Conservation (phyloP, 1,140 invertebrate species). For the Lasioglossum baleicum region DNA sequence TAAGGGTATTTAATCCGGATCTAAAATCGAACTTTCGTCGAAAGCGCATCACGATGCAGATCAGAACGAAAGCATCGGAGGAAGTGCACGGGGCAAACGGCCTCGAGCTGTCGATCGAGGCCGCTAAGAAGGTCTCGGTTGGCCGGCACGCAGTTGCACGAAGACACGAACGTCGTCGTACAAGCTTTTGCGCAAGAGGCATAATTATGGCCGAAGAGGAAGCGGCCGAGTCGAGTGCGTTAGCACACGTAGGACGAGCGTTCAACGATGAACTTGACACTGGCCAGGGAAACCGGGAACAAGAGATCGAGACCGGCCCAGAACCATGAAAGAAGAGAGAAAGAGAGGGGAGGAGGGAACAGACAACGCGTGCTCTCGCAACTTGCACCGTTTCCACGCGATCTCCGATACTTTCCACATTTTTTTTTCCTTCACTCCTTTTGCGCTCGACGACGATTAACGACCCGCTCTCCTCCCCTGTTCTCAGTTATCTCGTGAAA, state of each 20-base stretch:
- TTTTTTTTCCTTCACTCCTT: constrained; percentile 25
- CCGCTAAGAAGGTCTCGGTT: constrained; percentile 55
- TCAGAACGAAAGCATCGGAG: neutral
- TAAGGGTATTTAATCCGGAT: no score
- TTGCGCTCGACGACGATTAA: no score
- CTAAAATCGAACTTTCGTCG: no score
- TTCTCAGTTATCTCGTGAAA: no score
- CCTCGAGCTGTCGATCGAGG: constrained; percentile 62
- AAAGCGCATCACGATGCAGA: no score
- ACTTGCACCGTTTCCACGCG: constrained; percentile 38
- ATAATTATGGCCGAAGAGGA: constrained; percentile 65
- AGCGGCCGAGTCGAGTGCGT: constrained; percentile 61
- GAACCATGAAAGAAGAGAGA: neutral
- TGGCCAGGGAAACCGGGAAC: constrained; percentile 30
- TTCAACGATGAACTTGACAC: constrained; percentile 69
- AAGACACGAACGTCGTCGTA: constrained; percentile 60
- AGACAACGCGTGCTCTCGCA: constrained; percentile 14
- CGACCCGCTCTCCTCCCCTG: no score
- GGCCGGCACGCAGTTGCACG: constrained; percentile 50
- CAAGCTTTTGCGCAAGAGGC: constrained; percentile 64
- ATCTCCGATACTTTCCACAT: neutral
- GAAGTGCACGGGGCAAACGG: constrained; percentile 51
- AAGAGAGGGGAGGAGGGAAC: constrained; percentile 1
- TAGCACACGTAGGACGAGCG: constrained; percentile 65
- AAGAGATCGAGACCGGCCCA: no score